Percentiles rank a stretch among this genome's conserved stretches.
These are phyloP conservation scores for Hemitrygon akajei DNA, from an alignment of 2,797 vertebrate genomes.

Conservation along the genomic window DNA sequence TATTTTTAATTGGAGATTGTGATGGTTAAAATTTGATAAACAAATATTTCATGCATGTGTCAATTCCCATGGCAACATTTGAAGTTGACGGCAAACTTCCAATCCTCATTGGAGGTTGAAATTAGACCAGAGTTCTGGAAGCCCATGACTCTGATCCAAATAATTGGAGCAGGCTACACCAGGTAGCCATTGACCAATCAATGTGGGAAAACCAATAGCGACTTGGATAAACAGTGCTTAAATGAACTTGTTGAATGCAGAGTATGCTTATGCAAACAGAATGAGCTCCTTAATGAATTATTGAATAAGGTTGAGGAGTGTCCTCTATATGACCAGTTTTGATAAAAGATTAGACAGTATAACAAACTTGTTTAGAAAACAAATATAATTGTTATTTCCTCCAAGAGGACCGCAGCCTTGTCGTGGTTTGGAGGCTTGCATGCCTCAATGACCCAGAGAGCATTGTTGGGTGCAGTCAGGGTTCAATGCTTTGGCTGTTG, in stretches of 20 bases:
- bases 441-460: too few species aligned
- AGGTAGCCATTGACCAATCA: background rate
- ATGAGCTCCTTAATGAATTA: background rate
- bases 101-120: background rate
- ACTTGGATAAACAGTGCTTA: background rate
- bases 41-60: background rate
- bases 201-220: background rate
- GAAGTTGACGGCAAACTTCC: background rate
- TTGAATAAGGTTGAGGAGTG: background rate
- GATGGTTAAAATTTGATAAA: background rate
- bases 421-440: too few species aligned
- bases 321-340: too few species aligned
- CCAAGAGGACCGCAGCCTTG: too few species aligned
- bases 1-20: background rate
- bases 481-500: too few species aligned
- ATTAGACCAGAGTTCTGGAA: background rate
- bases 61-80: background rate
- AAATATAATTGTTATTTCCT: background rate
- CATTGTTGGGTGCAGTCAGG: too few species aligned
- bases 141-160: background rate
- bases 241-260: background rate
- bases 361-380: background rate
- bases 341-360: background rate
- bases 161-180: background rate
- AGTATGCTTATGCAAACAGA: background rate